These are phyloP conservation scores for Cyprinodon brontotheroides DNA, from an alignment of 2,113 vertebrate species.

Conservation along the genomic window DNA sequence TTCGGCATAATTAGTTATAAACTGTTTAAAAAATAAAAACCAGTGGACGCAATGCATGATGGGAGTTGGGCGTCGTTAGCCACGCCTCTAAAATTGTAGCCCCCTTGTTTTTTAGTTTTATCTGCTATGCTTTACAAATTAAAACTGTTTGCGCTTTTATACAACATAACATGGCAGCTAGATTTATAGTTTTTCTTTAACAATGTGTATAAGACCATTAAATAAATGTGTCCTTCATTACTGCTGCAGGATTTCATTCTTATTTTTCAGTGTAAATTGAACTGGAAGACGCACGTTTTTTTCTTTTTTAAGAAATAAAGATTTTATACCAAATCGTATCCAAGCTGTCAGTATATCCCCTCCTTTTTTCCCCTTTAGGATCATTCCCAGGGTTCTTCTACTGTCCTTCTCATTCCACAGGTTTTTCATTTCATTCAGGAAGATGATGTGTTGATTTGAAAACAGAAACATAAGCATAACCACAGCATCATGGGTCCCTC, in stretches of 20 bases:
- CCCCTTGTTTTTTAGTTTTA: neutral
- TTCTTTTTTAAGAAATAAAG: neutral
- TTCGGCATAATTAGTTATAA: neutral
- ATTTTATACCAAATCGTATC: neutral
- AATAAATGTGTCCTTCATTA: neutral
- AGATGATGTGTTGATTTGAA: too few species aligned
- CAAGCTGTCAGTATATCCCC: neutral
- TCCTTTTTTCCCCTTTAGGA: neutral
- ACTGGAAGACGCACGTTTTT: too few species aligned
- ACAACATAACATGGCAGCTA: neutral
- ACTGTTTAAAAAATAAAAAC: neutral
- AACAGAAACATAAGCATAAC: neutral
- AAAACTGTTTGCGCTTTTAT: neutral
- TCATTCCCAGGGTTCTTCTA: too few species aligned
- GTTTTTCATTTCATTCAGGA: too few species aligned
- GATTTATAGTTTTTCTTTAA: neutral
- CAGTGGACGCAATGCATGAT: constrained; percentile 7
- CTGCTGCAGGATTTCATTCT: neutral
- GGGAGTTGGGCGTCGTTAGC: neutral
- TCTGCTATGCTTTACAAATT: neutral
- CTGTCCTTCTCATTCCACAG: neutral
- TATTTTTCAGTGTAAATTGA: neutral
- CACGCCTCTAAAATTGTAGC: neutral
- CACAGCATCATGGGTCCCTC: neutral
- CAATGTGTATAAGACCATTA: neutral